phyloP scores from a whole-genome alignment of 2,888 invertebrate species.

The Platycheirus rosarum region DNA sequence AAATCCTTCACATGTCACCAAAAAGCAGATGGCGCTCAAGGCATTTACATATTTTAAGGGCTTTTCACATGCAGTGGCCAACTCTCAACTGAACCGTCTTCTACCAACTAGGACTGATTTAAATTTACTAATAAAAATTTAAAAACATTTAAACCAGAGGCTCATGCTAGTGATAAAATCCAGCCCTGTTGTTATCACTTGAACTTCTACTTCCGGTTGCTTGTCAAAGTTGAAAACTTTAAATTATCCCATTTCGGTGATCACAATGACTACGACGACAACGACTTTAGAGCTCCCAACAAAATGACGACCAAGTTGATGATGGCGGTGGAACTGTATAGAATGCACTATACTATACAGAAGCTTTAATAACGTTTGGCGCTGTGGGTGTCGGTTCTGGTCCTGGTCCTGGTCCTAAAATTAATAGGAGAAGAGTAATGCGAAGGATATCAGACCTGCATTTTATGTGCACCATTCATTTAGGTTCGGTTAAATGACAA shows the following conservation, averaged over 20 bases:
- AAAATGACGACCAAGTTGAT: slow-evolving; percentile 13
- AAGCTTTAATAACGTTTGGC: not conserved
- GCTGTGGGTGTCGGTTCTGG: not conserved
- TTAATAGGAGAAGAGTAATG: slow-evolving; percentile 51
- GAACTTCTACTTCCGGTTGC: slow-evolving; percentile 69
- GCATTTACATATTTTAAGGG: too few relatives aligned
- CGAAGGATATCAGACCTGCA: slow-evolving; percentile 68
- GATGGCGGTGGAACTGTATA: slow-evolving; percentile 1
- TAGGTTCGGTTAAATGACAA: slow-evolving; percentile 65
- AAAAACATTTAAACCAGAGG: too few relatives aligned
- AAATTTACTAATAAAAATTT: too few relatives aligned
- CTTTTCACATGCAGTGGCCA: too few relatives aligned
- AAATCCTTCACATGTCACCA: too few relatives aligned
- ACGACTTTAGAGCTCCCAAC: not conserved
- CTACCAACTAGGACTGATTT: too few relatives aligned
- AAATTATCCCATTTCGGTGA: slow-evolving; percentile 73
- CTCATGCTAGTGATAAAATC: not conserved
- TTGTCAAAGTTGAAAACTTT: slow-evolving; percentile 73
- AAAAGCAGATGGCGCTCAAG: too few relatives aligned
- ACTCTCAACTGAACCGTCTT: too few relatives aligned
- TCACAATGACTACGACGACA: slow-evolving; percentile 44
- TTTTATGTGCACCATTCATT: slow-evolving; percentile 68
- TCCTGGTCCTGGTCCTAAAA: slow-evolving; percentile 30
- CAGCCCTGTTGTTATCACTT: slow-evolving; percentile 50
- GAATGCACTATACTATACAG: too few relatives aligned